Evolutionary conservation across 2,888 invertebrate genomes (phyloP), one percentile per base, ranked within the genome.

Genomic region (Microlaimidae sp.): DNA sequence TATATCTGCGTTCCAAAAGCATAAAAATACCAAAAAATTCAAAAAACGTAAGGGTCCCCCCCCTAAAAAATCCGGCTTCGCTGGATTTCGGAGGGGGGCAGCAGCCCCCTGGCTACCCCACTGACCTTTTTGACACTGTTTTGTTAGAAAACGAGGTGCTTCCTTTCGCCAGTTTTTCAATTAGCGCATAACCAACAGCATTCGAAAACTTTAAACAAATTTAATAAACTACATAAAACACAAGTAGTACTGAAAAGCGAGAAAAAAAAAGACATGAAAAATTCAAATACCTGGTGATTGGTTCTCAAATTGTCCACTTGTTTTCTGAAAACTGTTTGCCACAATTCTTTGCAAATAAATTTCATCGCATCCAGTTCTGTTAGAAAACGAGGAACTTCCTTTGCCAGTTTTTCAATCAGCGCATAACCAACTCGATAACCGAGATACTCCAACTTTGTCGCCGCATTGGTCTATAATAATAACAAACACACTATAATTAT

Each of bases 291-390:
- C 69, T 76, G 75, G 71, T 97, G 93, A 73, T 97, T 97, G 25
- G 97, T 97, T 60, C 89, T 75, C 26, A 97, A 76, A 72, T 95
- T 95, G 70, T 97, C 95, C 53, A 97, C 89, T 75, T 93, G 95
- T 71, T 95, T 97, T 66, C 90, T 92, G 71, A 90, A 95, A 32
- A 95, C 80, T 40, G 85, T 81, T n/a, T 84, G 83, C 97, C 97
- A 97, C 69, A 95, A 92, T 69, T 97, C 97, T 53, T 95, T 97
- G 70, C 97, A 97, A 52, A 97, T 85, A 65, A 93, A 95, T 72
- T 97, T 97, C 78, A 97, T 86, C 28, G 86, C 87, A 66, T 97
- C 95, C 52, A 97, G 72, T 72, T 97, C 97, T 74, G 93, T 92
- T 73, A 90, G 89, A 67, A 95, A 92, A 48, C 93, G 77, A 1